Evolutionary conservation across 2,113 vertebrate genomes (phyloP).

Genomic region (Brachionichthys hirsutus): DNA sequence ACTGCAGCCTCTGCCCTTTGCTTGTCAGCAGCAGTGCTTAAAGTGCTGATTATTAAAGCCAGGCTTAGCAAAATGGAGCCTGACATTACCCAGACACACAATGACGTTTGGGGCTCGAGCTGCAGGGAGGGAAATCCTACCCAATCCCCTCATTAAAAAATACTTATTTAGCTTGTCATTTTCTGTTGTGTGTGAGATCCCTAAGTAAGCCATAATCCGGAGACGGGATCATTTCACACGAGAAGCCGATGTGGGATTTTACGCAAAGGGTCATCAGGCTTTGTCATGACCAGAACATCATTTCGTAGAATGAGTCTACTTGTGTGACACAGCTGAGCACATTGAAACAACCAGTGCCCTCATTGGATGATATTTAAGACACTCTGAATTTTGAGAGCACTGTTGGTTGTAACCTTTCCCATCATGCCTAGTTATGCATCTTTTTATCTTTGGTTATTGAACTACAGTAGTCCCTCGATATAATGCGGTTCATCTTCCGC

Average conservation of each 20-base stretch:
- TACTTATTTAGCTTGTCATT: slow-evolving; percentile 50
- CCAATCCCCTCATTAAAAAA: slow-evolving; percentile 64
- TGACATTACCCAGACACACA: slow-evolving; percentile 48
- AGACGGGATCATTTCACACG: slow-evolving; percentile 26
- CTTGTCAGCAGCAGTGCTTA: slow-evolving; percentile 68
- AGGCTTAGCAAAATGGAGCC: slow-evolving; percentile 56
- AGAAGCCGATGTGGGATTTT: slow-evolving; percentile 22
- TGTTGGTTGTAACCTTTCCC: no score
- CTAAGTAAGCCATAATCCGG: slow-evolving; percentile 12
- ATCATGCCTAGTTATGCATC: no score
- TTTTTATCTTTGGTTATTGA: no score
- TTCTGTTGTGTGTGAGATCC: slow-evolving; percentile 27
- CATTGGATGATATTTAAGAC: slow-evolving; percentile 3
- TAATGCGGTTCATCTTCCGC: no score
- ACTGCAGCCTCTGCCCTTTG: slow-evolving; percentile 57
- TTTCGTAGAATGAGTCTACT: slow-evolving; percentile 27
- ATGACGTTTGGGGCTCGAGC: slow-evolving; percentile 37
- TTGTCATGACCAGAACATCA: slow-evolving; percentile 41
- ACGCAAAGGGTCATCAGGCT: slow-evolving; percentile 30
- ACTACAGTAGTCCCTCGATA: no score
- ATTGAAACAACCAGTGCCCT: slow-evolving; percentile 35
- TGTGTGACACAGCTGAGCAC: slow-evolving; percentile 35
- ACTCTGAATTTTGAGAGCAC: no score
- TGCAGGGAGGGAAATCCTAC: slow-evolving; percentile 57
- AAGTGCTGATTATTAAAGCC: slow-evolving; percentile 72